A percentile compares a stretch with the other conserved stretches of the same genome.
phyloP scores from a whole-genome alignment of 1,140 invertebrate species.

The Chironomus tepperi region DNA sequence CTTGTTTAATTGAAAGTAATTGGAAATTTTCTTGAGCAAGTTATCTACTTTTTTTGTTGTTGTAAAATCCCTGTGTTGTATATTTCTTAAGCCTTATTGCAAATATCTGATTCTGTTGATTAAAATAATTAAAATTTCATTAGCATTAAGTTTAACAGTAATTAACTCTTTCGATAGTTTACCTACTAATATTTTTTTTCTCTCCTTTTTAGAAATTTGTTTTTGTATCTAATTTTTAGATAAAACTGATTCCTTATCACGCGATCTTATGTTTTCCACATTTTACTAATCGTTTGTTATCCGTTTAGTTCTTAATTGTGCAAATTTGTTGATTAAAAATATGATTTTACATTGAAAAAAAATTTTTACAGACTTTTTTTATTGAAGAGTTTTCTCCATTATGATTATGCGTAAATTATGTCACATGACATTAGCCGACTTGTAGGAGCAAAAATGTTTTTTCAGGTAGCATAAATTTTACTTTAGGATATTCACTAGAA shows the following conservation, averaged over 20 bases:
- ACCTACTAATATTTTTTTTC: neutral
- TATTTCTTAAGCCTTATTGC: neutral
- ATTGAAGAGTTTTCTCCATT: constrained; percentile 10
- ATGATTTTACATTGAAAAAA: neutral
- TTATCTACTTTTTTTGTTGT: neutral
- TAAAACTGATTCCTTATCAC: neutral
- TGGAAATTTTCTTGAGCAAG: neutral
- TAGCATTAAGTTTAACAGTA: too few species aligned
- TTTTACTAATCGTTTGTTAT: neutral
- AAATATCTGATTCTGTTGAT: too few species aligned
- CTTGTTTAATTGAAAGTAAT: too few species aligned
- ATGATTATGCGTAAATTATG: neutral
- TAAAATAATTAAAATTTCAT: too few species aligned
- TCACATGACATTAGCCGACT: neutral
- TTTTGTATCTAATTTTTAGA: constrained; percentile 1
- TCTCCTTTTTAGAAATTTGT: neutral
- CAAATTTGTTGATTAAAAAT: neutral
- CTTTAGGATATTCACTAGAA: too few species aligned
- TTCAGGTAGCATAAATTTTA: too few species aligned
- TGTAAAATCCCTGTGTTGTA: neutral
- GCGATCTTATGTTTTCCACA: neutral
- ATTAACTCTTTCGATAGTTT: neutral
- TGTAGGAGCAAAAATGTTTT: too few species aligned
- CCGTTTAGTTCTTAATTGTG: neutral
- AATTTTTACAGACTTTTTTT: constrained; percentile 10